These are phyloP conservation scores for Gonatopus flavifemur DNA, from an alignment of 1,140 invertebrate species.

Conservation along the genomic window DNA sequence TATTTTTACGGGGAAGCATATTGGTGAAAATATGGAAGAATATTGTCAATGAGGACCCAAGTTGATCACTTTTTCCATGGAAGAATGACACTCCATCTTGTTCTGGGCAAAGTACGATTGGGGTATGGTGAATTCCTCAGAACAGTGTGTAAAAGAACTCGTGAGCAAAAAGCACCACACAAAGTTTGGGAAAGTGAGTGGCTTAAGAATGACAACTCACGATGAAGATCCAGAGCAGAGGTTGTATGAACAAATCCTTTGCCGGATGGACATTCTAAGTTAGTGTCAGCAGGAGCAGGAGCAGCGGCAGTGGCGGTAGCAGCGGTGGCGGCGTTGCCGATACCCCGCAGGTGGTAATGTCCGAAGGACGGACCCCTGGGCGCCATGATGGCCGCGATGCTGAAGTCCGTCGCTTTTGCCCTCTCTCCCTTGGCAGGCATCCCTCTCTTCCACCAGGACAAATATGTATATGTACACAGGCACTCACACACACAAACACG, in stretches of 20 bases:
- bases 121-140: too few relatives aligned
- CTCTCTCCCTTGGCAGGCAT: constrained; percentile 58
- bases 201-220: constrained; percentile 38
- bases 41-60: too few relatives aligned
- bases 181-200: too few relatives aligned
- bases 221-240: constrained; percentile 46
- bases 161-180: too few relatives aligned
- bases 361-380: constrained; percentile 57
- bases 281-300: constrained; percentile 40
- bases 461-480: too few relatives aligned
- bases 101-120: too few relatives aligned
- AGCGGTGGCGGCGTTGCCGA: constrained; percentile 25
- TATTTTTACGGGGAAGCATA: too few relatives aligned
- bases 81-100: too few relatives aligned
- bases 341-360: constrained; percentile 55
- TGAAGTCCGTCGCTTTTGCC: constrained; percentile 68
- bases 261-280: constrained; percentile 41
- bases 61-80: too few relatives aligned
- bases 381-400: constrained; percentile 81
- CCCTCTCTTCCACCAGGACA: constrained; percentile 55
- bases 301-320: not conserved
- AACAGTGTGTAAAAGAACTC: too few relatives aligned
- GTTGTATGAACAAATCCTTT: constrained; percentile 33
- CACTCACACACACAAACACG: constrained; percentile 25
- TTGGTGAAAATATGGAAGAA: too few relatives aligned